A percentile compares a stretch with the other conserved stretches of the same genome.
Conservation (phyloP, 2,113 vertebrate genomes). For the Campylomormyrus numenius region DNA sequence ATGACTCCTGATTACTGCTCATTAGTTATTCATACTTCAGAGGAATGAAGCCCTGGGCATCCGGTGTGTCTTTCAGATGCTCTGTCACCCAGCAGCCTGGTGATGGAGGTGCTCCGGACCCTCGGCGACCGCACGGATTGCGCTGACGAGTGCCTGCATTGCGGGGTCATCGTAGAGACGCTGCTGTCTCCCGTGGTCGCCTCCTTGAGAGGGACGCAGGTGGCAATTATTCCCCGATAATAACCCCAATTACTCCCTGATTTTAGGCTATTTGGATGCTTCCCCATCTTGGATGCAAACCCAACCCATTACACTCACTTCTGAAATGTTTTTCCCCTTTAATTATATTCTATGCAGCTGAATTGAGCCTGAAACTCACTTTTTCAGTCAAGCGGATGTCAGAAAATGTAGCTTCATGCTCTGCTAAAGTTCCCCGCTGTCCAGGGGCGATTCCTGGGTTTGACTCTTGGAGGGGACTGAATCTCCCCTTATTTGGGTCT, state of each 20-base stretch:
- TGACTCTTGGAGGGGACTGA: background rate
- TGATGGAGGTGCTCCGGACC: constrained; percentile 73
- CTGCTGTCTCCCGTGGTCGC: constrained; percentile 72
- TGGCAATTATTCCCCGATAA: constrained; percentile 40
- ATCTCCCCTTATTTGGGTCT: background rate
- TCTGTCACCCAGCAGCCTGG: constrained; percentile 72
- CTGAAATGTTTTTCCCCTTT: background rate
- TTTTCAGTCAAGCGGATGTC: too few species aligned
- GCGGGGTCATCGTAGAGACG: constrained; percentile 59
- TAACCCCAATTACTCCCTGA: background rate
- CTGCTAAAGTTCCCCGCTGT: background rate
- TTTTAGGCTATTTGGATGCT: background rate
- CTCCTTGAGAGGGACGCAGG: constrained; percentile 70
- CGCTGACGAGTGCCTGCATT: constrained; percentile 72
- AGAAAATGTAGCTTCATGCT: background rate
- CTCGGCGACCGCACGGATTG: constrained; percentile 80
- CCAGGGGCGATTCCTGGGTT: too few species aligned
- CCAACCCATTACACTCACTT: background rate
- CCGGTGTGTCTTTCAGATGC: constrained; percentile 54
- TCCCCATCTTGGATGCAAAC: background rate
- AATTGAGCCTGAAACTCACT: background rate
- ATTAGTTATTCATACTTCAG: background rate
- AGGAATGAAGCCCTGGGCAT: background rate
- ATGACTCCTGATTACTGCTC: background rate
- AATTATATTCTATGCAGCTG: background rate